Evolutionary conservation across 2,888 invertebrate genomes (phyloP), one percentile per base, ranked within the genome.

Genomic region (Melanotus villosus): DNA sequence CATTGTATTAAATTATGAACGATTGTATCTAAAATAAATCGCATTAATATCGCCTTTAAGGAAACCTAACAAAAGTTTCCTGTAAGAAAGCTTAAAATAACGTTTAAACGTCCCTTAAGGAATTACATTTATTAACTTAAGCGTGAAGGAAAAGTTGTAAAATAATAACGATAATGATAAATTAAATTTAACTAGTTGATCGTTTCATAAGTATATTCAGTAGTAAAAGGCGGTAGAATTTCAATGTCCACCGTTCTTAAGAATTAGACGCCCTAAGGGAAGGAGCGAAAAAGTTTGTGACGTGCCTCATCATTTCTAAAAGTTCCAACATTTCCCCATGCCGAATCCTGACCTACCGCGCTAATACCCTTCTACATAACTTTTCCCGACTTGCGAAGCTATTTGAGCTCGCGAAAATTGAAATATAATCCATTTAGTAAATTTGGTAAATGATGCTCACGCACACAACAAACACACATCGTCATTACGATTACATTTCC

Each of bases 291-390:
- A 65, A 59, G 26, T 65, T 65, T 65, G 58, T 65, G 65, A 65
- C 65, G 65, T 58, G 65, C 58, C 65, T 52, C 57, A 65, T 77
- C 76, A 77, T 77, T 76, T 76, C 75, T 70, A 73, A 79, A 77
- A 79, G 76, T 79, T 79, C 75, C 73, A 74, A 73, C 12, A 65
- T 58, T 65, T 65, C 58, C 65, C 41, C 65, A 65, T 65, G 45
- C 65, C 75, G 72, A 69, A 64, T 72, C 77, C 79, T 78, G 80
- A 80, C 79, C 80, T 80, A 76, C 74, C 79, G 73, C 75, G 78
- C 75, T 77, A 77, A 74, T 76, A 75, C 76, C 70, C 75, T 69
- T 74, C 68, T 59, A 58, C 65, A 65, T 58, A 65, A 62, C 62
- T 62, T 68, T 67, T 65, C 62, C 18, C 41, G 62, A 68, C 52